Evolutionary conservation across 2,797 vertebrate genomes (phyloP).

Genomic region (Tokudaia tokunoshimensis): DNA sequence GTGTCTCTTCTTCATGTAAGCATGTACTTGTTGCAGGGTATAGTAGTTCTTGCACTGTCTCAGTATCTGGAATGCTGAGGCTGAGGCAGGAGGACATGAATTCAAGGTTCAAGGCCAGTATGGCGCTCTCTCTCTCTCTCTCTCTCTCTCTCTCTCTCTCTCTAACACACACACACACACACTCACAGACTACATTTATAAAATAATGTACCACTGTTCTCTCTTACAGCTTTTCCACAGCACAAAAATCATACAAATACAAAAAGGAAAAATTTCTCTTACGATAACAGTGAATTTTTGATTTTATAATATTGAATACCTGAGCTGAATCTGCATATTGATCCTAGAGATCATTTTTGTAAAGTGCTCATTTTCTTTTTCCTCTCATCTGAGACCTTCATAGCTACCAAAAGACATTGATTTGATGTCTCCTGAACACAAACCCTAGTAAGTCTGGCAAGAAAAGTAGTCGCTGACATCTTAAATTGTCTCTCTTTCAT

Average conservation of each 20-base stretch:
- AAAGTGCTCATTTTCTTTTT: slow-evolving; percentile 52
- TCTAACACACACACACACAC: background rate
- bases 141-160: too few species aligned
- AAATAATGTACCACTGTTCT: slow-evolving; percentile 58
- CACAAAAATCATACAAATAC: slow-evolving; percentile 61
- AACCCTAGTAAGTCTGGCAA: slow-evolving; percentile 12
- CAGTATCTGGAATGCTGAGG: background rate
- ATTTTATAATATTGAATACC: slow-evolving; percentile 30
- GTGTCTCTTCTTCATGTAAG: slow-evolving; percentile 28
- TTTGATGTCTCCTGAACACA: slow-evolving; percentile 34
- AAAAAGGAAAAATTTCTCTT: slow-evolving; percentile 51
- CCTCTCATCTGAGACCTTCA: slow-evolving; percentile 59
- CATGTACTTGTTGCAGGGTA: background rate
- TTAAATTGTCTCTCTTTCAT: background rate
- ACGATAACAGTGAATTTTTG: slow-evolving; percentile 33
- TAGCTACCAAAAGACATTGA: slow-evolving; percentile 38
- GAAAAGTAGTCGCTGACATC: background rate
- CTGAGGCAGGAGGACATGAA: background rate
- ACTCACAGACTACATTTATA: slow-evolving; percentile 57
- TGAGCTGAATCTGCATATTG: background rate
- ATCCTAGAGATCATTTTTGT: background rate
- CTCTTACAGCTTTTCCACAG: slow-evolving; percentile 72
- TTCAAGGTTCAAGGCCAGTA: background rate
- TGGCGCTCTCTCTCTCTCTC: too few species aligned
- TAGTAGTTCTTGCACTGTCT: background rate